Conservation (phyloP, 2,797 vertebrate species). For the Poecilia picta region DNA sequence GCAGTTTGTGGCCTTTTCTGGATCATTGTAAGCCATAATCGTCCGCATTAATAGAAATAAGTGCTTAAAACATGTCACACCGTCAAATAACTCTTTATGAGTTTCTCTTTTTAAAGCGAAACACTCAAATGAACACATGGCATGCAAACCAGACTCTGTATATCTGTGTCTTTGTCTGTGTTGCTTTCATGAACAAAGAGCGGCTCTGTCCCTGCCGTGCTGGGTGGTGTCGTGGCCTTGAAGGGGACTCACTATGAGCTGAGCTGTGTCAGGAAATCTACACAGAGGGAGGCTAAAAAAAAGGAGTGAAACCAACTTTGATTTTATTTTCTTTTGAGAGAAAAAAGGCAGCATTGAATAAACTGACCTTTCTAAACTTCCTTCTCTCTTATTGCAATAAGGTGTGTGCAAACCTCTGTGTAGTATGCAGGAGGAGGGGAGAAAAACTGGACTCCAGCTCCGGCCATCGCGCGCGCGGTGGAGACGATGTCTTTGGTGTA, state of each 20-base stretch:
- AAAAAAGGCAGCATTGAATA: background rate
- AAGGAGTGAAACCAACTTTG: background rate
- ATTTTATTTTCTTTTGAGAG: background rate
- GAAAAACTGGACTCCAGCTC: conserved; percentile 83
- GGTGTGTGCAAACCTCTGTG: conserved; percentile 70
- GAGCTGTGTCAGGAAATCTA: background rate
- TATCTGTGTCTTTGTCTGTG: background rate
- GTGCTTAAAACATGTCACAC: background rate
- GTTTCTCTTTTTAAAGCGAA: background rate
- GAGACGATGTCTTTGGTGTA: conserved; percentile 85
- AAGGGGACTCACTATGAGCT: conserved; percentile 11
- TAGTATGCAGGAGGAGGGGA: conserved; percentile 88
- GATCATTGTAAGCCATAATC: background rate
- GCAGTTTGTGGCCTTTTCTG: background rate
- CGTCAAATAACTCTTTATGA: background rate
- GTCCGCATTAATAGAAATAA: background rate
- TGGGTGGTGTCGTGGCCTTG: conserved; percentile 11
- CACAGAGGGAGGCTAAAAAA: background rate
- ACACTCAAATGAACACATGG: background rate
- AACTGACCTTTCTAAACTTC: background rate
- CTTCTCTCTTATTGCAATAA: background rate
- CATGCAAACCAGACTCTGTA: background rate
- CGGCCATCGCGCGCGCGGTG: conserved; percentile 74
- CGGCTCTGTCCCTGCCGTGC: conserved; percentile 10
- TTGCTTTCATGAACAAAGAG: conserved; percentile 10